phyloP scores from a whole-genome alignment of 1,140 invertebrate genomes.

The Ericerus pela region DNA sequence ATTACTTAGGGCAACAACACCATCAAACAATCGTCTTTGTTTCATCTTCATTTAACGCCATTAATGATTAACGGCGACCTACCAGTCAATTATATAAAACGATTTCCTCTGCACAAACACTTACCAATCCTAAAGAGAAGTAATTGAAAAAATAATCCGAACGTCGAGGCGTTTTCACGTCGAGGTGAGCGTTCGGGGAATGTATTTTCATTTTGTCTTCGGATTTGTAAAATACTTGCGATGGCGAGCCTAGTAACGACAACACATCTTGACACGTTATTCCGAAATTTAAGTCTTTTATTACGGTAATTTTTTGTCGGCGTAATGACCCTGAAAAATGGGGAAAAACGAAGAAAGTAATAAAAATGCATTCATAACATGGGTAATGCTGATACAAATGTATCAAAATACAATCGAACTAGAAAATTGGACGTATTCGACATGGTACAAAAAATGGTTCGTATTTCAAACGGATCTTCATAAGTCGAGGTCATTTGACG shows the following conservation, averaged over 20 bases:
- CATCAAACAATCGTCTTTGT: too few species aligned
- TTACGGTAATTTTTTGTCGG: conserved; percentile 30
- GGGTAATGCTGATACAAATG: not conserved
- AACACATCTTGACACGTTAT: conserved; percentile 74
- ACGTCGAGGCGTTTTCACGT: conserved; percentile 52
- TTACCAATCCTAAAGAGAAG: conserved; percentile 82
- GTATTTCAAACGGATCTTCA: too few species aligned
- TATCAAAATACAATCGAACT: too few species aligned
- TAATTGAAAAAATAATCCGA: conserved; percentile 96
- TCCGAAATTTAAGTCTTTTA: conserved; percentile 57
- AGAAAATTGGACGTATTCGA: too few species aligned
- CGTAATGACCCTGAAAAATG: conserved; percentile 9
- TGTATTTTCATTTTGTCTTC: conserved; percentile 99
- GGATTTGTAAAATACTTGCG: conserved; percentile 81
- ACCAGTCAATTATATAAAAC: too few species aligned
- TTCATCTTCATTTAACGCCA: too few species aligned
- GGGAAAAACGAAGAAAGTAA: not conserved
- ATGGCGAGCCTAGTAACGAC: conserved; percentile 55
- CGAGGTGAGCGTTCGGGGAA: conserved; percentile 68
- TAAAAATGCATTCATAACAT: not conserved
- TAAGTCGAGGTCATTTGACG: too few species aligned
- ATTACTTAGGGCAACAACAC: too few species aligned
- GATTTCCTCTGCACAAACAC: too few species aligned
- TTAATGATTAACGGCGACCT: too few species aligned
- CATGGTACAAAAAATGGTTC: too few species aligned